These are phyloP conservation scores for Blomia tropicalis DNA, from an alignment of 2,888 invertebrate genomes.

Conservation along the genomic window DNA sequence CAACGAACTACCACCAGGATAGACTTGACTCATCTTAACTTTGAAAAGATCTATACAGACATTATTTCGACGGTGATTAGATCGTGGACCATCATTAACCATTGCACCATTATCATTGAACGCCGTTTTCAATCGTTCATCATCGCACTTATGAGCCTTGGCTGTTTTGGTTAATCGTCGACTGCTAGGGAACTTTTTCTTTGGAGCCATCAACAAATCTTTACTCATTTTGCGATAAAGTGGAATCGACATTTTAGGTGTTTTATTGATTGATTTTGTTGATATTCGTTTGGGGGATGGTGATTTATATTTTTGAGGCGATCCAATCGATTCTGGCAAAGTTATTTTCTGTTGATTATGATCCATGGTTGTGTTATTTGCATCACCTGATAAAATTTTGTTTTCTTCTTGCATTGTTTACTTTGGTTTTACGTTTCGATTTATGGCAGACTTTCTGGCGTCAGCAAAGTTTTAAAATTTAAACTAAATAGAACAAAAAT, in stretches of 20 bases:
- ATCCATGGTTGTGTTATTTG: no score
- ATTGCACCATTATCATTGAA: not conserved
- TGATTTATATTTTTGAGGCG: no score
- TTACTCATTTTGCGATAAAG: not conserved
- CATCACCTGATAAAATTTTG: no score
- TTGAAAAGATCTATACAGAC: constrained; percentile 1
- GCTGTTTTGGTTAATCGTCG: not conserved
- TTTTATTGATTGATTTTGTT: not conserved
- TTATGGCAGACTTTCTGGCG: no score
- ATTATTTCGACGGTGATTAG: not conserved
- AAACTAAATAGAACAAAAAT: no score
- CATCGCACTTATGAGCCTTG: not conserved
- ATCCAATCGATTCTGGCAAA: no score
- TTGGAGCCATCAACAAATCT: constrained; percentile 4
- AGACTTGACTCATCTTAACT: not conserved
- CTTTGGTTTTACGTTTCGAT: no score
- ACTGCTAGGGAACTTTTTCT: not conserved
- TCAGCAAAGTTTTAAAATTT: no score
- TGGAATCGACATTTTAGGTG: not conserved
- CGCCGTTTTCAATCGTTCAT: not conserved
- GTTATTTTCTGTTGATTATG: no score
- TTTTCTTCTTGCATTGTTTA: no score
- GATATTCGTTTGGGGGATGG: no score
- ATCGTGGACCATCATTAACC: not conserved
- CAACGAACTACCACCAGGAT: no score